These are phyloP conservation scores for Isurus oxyrinchus DNA, from an alignment of 2,113 vertebrate species.

Conservation along the genomic window DNA sequence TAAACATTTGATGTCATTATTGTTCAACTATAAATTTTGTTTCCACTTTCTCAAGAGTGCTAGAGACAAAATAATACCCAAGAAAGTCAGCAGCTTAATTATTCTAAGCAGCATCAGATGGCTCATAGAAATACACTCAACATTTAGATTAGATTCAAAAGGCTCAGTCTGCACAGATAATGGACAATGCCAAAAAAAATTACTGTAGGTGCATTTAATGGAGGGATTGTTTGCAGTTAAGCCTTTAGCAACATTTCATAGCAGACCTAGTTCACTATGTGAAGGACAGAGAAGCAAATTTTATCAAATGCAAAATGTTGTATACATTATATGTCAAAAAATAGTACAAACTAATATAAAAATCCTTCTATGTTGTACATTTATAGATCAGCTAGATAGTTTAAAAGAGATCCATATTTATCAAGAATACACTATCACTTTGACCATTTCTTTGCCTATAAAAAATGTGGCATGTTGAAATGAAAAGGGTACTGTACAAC, in stretches of 20 bases:
- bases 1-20: neutral
- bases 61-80: neutral
- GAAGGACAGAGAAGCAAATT: neutral
- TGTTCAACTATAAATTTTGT: neutral
- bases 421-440: neutral
- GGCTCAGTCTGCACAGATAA: neutral
- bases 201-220: neutral
- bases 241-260: neutral
- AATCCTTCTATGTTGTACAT: neutral
- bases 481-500: neutral
- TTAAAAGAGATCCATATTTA: neutral
- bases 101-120: slow-evolving; percentile 15
- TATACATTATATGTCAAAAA: neutral
- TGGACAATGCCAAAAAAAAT: neutral
- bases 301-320: neutral
- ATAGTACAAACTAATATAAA: neutral
- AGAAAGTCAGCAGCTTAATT: slow-evolving; percentile 31
- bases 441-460: neutral
- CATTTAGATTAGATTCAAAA: slow-evolving; percentile 18
- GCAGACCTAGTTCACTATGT: neutral
- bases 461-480: neutral
- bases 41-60: neutral
- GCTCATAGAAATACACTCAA: neutral
- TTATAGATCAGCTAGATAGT: neutral
- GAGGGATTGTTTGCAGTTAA: neutral